Base-by-base conservation (phyloP, 2,113 vertebrate species). In the Alces alces region DNA sequence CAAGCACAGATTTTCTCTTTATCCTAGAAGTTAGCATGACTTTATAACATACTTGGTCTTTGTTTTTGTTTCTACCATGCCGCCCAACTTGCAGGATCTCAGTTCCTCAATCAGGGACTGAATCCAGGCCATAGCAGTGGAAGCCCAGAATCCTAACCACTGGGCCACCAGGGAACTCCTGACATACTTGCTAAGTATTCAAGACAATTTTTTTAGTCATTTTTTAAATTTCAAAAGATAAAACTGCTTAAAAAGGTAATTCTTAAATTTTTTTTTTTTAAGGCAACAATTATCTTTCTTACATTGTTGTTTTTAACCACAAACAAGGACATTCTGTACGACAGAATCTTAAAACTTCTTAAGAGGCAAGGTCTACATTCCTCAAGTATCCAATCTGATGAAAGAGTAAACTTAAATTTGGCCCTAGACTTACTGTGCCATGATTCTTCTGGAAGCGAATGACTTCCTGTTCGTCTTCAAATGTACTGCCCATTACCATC, bases 401-500 rank as follows among this genome's bases (percentile, higher is more conserved):
- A 96, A 66, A 97, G 17, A 73, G 55, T 30, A 86, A 73, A 66
- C 83, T 86, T 82, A 83, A 96, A 87, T 27, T 95, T 83, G 55
- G 52, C 0, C 1, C 28, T 61, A 57, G 89, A 98, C 99, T 99
- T 98, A 99, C 99, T 90, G 98, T 99, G 93, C 99, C 99, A 14
- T 99, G 99, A 98, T 99, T 99, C 98, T 99, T 99, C 97, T 99
- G 99, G 98, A 99, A 99, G 85, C 90, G 98, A 95, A 99, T 99
- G 91, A 99, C 99, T 98, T 99, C 99, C 1, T 98, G 98, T 83
- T 99, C 99, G 52, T 99, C 99, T 50, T 98, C 98, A 98, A 99
- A 99, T 73, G 98, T 98, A 97, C 99, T 99, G 27, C 99, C 99
- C 99, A 99, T 99, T 57, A 99, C 99, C 54, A 99, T 98, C 97